Conservation (phyloP, 2,797 vertebrate genomes). For the Acanthurus tractus region DNA sequence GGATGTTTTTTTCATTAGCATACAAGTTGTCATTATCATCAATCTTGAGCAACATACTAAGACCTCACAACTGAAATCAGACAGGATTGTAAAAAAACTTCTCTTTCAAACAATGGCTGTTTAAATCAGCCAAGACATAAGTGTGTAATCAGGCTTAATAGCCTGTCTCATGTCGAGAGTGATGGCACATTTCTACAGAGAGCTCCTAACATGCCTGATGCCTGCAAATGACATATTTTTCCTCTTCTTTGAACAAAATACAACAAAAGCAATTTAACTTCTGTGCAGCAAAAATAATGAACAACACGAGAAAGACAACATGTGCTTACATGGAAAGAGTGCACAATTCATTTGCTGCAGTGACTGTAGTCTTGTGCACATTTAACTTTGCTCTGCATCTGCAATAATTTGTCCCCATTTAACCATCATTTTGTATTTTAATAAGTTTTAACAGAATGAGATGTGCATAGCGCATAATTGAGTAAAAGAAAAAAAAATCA, state of each 20-base stretch:
- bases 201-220: conserved; percentile 8
- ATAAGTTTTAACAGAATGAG: background rate
- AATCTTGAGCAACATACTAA: background rate
- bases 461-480: background rate
- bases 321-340: background rate
- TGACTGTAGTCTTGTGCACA: background rate
- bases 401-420: background rate
- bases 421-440: background rate
- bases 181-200: conserved; percentile 15
- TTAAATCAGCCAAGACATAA: conserved; percentile 43
- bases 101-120: background rate
- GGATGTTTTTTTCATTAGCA: background rate
- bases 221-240: background rate
- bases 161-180: conserved; percentile 34
- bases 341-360: background rate
- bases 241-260: background rate
- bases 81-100: conserved; percentile 12
- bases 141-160: conserved; percentile 32
- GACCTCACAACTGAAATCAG: conserved; percentile 23
- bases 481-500: background rate
- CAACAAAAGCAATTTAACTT: conserved; percentile 7
- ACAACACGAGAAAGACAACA: background rate
- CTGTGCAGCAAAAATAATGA: conserved; percentile 10
- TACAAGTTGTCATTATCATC: background rate
- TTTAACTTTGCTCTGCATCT: background rate